Evolutionary conservation across 2,888 invertebrate species (phyloP).

Genomic region (Drosophila phalerata): DNA sequence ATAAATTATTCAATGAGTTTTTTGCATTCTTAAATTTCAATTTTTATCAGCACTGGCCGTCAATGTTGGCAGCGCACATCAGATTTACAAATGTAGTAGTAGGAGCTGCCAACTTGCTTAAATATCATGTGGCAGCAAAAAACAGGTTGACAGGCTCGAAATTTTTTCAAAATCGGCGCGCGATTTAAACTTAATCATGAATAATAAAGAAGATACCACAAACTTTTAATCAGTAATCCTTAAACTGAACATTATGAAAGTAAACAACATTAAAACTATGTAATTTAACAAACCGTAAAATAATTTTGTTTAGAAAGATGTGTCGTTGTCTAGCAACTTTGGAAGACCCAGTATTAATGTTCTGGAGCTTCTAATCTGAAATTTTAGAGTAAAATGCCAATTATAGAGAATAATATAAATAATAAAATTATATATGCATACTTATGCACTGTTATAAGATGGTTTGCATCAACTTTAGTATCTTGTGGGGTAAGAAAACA

Average conservation of each 20-base stretch:
- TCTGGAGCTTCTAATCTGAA: constrained; percentile 54
- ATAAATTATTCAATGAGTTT: too few relatives aligned
- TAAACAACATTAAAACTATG: constrained; percentile 4
- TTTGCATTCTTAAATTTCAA: too few relatives aligned
- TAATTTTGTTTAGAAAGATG: neutral
- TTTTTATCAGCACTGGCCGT: too few relatives aligned
- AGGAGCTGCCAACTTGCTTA: too few relatives aligned
- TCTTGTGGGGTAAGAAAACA: constrained; percentile 96
- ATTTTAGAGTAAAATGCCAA: neutral
- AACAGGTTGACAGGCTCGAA: too few relatives aligned
- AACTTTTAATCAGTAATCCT: too few relatives aligned
- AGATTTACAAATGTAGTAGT: too few relatives aligned
- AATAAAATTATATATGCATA: constrained; percentile 73
- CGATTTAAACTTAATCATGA: too few relatives aligned
- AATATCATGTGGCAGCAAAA: too few relatives aligned
- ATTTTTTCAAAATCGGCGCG: too few relatives aligned
- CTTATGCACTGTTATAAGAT: constrained; percentile 88
- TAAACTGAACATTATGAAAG: neutral
- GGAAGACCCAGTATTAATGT: constrained; percentile 17
- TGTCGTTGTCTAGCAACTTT: constrained; percentile 35
- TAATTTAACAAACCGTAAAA: constrained; percentile 4
- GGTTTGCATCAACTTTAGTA: constrained; percentile 87
- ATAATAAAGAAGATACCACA: too few relatives aligned
- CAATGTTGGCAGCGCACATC: too few relatives aligned
- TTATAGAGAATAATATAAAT: neutral